These are phyloP conservation scores for Galerucella calmariensis DNA, from an alignment of 2,888 invertebrate genomes.

Conservation along the genomic window DNA sequence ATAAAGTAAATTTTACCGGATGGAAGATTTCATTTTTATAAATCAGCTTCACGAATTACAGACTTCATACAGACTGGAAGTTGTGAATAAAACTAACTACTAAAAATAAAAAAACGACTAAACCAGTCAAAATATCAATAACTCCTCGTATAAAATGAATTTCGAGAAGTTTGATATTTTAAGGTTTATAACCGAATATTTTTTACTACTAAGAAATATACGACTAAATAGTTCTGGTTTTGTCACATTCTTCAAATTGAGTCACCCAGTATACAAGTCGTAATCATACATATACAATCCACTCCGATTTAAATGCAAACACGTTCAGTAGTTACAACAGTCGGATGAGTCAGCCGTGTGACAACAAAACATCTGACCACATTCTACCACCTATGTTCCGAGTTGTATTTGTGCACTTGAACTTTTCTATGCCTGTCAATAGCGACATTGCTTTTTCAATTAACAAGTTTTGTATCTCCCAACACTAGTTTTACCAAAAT, in stretches of 20 bases:
- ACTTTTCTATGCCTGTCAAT: neutral
- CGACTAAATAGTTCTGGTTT: neutral
- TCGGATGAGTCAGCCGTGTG: neutral
- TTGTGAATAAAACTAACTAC: too few relatives aligned
- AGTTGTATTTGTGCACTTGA: slow-evolving; percentile 1
- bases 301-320: slow-evolving; percentile 4
- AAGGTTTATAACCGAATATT: too few relatives aligned
- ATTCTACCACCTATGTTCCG: neutral
- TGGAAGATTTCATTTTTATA: too few relatives aligned
- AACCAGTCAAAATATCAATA: too few relatives aligned
- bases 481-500: neutral
- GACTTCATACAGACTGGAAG: too few relatives aligned
- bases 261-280: neutral
- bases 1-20: neutral
- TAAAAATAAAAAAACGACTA: too few relatives aligned
- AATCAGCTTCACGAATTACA: too few relatives aligned
- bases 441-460: neutral
- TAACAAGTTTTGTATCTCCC: neutral
- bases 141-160: neutral
- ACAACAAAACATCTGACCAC: slow-evolving; percentile 1
- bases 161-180: neutral
- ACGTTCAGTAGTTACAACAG: neutral
- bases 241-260: slow-evolving; percentile 2
- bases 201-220: neutral
- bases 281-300: neutral